Evolutionary conservation across 2,888 invertebrate species (phyloP).

Genomic region (Mantis religiosa): DNA sequence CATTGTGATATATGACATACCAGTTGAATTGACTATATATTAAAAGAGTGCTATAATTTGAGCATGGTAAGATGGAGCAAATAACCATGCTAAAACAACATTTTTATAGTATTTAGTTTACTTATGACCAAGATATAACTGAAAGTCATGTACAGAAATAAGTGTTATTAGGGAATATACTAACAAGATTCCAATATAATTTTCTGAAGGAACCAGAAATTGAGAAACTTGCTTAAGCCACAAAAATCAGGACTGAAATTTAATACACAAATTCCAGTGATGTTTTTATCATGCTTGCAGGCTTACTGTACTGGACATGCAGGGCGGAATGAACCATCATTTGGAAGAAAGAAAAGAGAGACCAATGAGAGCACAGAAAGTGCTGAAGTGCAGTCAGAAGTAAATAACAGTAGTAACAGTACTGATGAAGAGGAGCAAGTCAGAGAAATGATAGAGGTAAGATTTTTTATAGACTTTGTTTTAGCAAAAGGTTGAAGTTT

Average conservation of each 20-base stretch:
- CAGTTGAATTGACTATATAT: too few species aligned
- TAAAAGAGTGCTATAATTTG: too few species aligned
- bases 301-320: slow-evolving; percentile 79
- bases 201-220: background rate
- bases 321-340: slow-evolving; percentile 77
- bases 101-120: too few species aligned
- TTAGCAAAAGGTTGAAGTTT: too few species aligned
- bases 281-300: slow-evolving; percentile 40
- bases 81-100: too few species aligned
- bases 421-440: slow-evolving; percentile 65
- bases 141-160: too few species aligned
- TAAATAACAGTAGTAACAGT: slow-evolving; percentile 36
- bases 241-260: background rate
- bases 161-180: too few species aligned
- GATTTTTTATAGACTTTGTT: background rate
- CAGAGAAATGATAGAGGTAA: slow-evolving; percentile 83
- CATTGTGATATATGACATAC: too few species aligned
- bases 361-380: slow-evolving; percentile 34
- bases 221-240: background rate
- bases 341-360: slow-evolving; percentile 57
- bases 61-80: too few species aligned
- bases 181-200: background rate
- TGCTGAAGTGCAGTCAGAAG: slow-evolving; percentile 49
- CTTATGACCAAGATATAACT: too few species aligned
- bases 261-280: background rate